Base-by-base conservation (phyloP, 2,888 invertebrate genomes). In the Agrotis puta region DNA sequence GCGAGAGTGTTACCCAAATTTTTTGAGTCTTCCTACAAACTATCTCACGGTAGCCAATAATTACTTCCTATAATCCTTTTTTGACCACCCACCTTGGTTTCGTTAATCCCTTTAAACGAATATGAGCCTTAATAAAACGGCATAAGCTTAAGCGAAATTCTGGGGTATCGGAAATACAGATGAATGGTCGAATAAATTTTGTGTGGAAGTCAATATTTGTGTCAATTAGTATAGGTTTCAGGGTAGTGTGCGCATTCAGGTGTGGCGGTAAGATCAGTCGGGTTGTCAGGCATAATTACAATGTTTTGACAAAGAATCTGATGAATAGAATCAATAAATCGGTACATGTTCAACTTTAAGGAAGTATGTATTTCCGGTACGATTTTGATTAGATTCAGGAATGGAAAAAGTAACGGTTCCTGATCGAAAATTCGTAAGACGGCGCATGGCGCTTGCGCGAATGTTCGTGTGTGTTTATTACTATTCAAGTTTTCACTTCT, bases 121-220 rank as follows among this genome's bases (percentile, higher is more conserved):
- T 69, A 50, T 75, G 18, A 61, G 63, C 73, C 53, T 64, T 81
- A 81, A 61, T 5, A 0, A 18, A 7, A 33, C 6, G 16, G 0
- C 0, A 22, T 68, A 80, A 75, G 62, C 24, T 54, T 33, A 7
- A 43, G 18, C 9, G 7, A 43, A 50, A 51, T 33, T 45, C 45
- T 33, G 4, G 16, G 39, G 2, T 54, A 33, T 65, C 64, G 74
- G 80, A 78, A 75, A 81, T 70, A 82, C 68, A 86, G 70, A 68
- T 81, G 82, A 84, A 77, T 78, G 84, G 70, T 66, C 67, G 79
- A 77, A 83, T 85, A 50, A 72, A 39, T 39, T 74, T 79, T 74
- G 70, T 69, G 77, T 74, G 45, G 50, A 66, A 77, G 88, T 85
- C 87, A 90, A 90, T 91, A 90, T 92, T 92, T 89, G 86, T 85